Conservation (phyloP, 2,113 vertebrate genomes). For the Prolemur simus region DNA sequence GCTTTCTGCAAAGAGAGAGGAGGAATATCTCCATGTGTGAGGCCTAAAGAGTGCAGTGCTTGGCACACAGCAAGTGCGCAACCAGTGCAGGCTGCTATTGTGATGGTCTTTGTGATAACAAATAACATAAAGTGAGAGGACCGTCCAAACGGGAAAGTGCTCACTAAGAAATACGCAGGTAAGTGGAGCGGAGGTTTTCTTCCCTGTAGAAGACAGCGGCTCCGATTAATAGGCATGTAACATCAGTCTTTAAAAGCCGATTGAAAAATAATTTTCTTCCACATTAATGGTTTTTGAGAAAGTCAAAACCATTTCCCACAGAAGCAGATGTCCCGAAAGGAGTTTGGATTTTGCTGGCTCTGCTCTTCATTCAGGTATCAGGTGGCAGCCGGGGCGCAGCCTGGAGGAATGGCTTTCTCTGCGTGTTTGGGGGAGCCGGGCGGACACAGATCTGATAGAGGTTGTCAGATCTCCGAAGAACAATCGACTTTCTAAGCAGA, state of each 20-base stretch:
- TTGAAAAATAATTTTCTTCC: conserved; percentile 54
- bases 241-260: conserved; percentile 35
- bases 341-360: conserved; percentile 63
- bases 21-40: neutral
- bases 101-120: neutral
- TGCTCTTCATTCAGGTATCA: conserved; percentile 73
- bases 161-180: neutral
- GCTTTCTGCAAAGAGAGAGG: neutral
- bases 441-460: conserved; percentile 76
- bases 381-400: conserved; percentile 59
- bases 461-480: conserved; percentile 75
- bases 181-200: neutral
- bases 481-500: conserved; percentile 79
- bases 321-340: conserved; percentile 54
- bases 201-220: neutral
- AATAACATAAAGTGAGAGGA: neutral
- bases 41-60: neutral
- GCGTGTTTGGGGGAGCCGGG: conserved; percentile 55
- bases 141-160: neutral
- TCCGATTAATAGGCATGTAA: neutral
- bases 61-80: neutral
- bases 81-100: neutral
- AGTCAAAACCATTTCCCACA: conserved; percentile 66
- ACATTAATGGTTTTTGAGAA: conserved; percentile 53
- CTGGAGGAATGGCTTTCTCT: conserved; percentile 62